A percentile compares a stretch with the other conserved stretches of the same genome.
These are phyloP conservation scores for Ctenosaura bakeri DNA, from an alignment of 2,797 vertebrate species.

Conservation along the genomic window DNA sequence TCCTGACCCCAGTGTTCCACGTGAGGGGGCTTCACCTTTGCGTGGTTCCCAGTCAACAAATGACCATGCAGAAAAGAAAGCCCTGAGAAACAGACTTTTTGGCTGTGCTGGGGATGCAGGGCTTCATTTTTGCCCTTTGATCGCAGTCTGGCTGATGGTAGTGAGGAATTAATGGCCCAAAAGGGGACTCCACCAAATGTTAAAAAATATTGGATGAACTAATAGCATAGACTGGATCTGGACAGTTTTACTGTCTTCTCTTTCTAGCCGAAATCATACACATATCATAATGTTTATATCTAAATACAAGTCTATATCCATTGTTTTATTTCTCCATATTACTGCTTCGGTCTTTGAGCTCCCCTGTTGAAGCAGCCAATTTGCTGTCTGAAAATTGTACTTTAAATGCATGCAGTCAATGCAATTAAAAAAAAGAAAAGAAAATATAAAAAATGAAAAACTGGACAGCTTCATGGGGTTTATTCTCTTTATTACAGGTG, in stretches of 20 bases:
- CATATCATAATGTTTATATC: slow-evolving; percentile 13
- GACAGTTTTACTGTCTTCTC: neutral
- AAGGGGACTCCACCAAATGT: neutral
- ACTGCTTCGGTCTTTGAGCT: neutral
- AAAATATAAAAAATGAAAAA: too few species aligned
- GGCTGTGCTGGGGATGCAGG: neutral
- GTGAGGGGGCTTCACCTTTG: neutral
- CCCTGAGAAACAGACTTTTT: neutral
- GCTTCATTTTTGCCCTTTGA: neutral
- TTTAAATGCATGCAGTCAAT: neutral
- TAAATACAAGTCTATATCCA: neutral
- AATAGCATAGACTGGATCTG: neutral
- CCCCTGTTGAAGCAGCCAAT: neutral
- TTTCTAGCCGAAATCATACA: neutral
- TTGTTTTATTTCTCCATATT: neutral
- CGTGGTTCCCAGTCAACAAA: neutral
- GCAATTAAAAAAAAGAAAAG: too few species aligned
- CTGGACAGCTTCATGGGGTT: too few species aligned
- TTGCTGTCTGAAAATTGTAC: neutral
- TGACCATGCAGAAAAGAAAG: neutral
- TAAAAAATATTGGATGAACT: neutral
- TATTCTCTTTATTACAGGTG: too few species aligned
- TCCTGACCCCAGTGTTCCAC: neutral
- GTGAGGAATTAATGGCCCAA: neutral
- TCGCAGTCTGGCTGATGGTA: neutral